phyloP scores from a whole-genome alignment of 2,888 invertebrate genomes.

The Stramonita haemastoma region DNA sequence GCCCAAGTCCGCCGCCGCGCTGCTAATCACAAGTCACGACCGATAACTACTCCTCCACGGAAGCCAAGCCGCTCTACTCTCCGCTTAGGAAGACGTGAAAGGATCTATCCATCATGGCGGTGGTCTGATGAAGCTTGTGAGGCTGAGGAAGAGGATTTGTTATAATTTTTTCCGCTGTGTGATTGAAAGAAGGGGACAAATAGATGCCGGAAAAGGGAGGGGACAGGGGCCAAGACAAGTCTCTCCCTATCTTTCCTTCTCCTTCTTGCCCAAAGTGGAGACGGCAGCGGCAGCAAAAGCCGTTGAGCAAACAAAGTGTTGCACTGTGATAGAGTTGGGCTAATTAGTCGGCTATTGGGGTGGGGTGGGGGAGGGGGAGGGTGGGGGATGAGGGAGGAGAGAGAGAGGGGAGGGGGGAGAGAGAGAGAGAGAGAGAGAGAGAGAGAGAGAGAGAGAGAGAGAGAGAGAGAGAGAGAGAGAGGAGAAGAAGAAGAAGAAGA shows the following conservation, averaged over 20 bases:
- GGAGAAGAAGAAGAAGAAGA: neutral
- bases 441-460: neutral
- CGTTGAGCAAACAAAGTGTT: slow-evolving; percentile 41
- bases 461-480: neutral
- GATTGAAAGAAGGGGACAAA: slow-evolving; percentile 32
- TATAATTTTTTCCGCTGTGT: slow-evolving; percentile 34
- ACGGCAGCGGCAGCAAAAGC: slow-evolving; percentile 29
- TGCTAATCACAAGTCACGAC: slow-evolving; percentile 13
- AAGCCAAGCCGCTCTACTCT: slow-evolving; percentile 36
- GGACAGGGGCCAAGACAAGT: neutral
- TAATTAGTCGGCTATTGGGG: slow-evolving; percentile 10
- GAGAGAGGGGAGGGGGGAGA: neutral
- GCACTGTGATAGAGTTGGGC: slow-evolving; percentile 32
- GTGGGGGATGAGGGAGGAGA: neutral
- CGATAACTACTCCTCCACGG: slow-evolving; percentile 11
- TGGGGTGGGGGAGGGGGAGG: neutral
- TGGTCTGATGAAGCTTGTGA: slow-evolving; percentile 11
- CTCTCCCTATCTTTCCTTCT: slow-evolving; percentile 16
- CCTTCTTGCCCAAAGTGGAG: neutral
- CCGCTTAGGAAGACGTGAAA: slow-evolving; percentile 26
- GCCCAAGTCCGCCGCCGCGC: too few relatives aligned
- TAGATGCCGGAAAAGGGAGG: slow-evolving; percentile 31
- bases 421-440: neutral
- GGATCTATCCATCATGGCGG: slow-evolving; percentile 38
- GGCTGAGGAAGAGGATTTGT: slow-evolving; percentile 17